Conservation (phyloP, 2,113 vertebrate genomes). For the Pseudopipra pipra region DNA sequence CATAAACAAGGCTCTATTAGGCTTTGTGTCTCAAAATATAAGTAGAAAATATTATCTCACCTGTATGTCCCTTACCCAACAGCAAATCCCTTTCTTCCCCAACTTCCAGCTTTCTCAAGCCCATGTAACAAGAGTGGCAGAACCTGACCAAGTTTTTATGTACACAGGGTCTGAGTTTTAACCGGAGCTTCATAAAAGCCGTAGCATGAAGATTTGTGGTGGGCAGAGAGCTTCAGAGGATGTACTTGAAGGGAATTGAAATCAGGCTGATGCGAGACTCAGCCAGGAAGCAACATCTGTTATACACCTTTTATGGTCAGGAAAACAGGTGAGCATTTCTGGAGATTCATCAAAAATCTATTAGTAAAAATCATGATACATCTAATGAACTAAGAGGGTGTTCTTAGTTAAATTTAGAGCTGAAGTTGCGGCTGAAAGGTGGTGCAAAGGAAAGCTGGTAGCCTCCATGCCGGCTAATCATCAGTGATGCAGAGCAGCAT, state of each 20-base stretch:
- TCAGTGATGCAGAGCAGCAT: background rate
- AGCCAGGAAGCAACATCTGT: background rate
- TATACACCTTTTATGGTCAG: background rate
- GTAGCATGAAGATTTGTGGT: fast-evolving
- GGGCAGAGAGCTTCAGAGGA: background rate
- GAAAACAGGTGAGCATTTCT: background rate
- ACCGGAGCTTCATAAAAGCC: background rate
- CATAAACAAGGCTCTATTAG: background rate
- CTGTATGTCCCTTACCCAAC: background rate
- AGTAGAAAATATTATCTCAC: background rate
- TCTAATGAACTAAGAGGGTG: background rate
- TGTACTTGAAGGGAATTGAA: background rate
- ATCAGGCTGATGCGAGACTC: background rate
- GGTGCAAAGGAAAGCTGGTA: background rate
- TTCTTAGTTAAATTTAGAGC: background rate
- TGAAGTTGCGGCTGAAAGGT: background rate
- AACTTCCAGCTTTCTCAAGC: background rate
- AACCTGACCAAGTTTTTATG: background rate
- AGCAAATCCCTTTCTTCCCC: background rate
- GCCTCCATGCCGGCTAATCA: background rate
- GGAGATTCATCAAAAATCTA: background rate
- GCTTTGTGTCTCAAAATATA: background rate
- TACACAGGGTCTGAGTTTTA: background rate
- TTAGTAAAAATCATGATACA: background rate
- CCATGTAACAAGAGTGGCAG: background rate